Percentiles rank a stretch among this genome's conserved stretches.
Evolutionary conservation across 1,140 invertebrate species (phyloP).

Genomic region (Anadara kagoshimensis): DNA sequence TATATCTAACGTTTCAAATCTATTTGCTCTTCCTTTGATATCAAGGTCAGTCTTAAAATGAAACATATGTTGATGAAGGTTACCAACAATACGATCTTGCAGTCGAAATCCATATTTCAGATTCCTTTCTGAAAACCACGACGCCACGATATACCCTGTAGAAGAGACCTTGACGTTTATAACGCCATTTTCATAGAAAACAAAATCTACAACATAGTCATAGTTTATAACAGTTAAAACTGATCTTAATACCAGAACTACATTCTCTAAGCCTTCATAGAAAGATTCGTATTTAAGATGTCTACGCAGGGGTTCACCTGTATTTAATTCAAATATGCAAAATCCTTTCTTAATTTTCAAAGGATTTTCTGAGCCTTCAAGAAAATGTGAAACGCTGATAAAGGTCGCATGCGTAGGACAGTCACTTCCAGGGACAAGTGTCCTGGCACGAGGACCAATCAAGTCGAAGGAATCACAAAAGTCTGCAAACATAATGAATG

Average conservation of each 20-base stretch:
- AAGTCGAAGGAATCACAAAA: conserved; percentile 37
- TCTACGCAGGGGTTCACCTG: conserved; percentile 43
- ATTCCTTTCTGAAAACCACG: conserved; percentile 27
- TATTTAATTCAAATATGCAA: conserved; percentile 56
- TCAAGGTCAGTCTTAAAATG: conserved; percentile 60
- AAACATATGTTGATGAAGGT: conserved; percentile 58
- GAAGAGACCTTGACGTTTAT: conserved; percentile 47
- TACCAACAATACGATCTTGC: conserved; percentile 42
- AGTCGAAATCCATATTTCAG: conserved; percentile 44
- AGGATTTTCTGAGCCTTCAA: neutral
- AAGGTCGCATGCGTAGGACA: conserved; percentile 53
- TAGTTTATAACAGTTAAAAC: conserved; percentile 56
- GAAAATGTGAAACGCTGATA: conserved; percentile 22
- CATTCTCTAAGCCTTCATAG: conserved; percentile 47
- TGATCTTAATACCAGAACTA: conserved; percentile 49
- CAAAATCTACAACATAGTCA: conserved; percentile 62
- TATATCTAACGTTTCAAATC: conserved; percentile 54
- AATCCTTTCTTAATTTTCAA: conserved; percentile 21
- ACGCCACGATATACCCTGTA: conserved; percentile 50
- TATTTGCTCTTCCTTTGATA: conserved; percentile 49
- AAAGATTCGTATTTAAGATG: conserved; percentile 46
- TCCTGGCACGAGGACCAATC: conserved; percentile 29
- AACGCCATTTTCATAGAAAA: conserved; percentile 59
- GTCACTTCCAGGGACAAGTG: conserved; percentile 48
- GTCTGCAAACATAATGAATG: conserved; percentile 37